Conservation (phyloP, 2,113 vertebrate species). For the Cinclus mexicanus region DNA sequence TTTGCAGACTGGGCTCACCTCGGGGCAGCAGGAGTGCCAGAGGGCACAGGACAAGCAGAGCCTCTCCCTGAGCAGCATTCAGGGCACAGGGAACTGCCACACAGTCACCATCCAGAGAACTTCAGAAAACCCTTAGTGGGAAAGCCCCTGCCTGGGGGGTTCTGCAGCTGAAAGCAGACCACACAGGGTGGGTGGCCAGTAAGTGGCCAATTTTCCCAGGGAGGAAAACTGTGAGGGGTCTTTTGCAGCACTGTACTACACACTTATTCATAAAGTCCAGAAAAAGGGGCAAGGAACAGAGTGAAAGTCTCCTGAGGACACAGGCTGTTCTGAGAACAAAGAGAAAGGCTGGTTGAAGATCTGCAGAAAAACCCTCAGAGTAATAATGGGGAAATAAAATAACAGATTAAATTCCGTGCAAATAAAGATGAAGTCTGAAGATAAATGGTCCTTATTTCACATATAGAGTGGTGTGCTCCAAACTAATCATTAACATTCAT, state of each 20-base stretch:
- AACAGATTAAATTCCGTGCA: neutral
- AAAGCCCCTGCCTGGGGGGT: neutral
- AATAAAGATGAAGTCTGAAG: neutral
- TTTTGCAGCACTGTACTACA: neutral
- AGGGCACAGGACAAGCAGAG: neutral
- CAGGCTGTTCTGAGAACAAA: neutral
- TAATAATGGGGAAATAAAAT: neutral
- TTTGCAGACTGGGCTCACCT: neutral
- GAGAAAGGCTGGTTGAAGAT: neutral
- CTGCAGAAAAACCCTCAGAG: neutral
- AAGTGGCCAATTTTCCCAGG: neutral
- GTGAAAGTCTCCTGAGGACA: neutral
- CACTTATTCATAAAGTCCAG: neutral
- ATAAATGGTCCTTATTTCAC: neutral
- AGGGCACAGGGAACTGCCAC: rapidly evolving
- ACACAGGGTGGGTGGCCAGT: neutral
- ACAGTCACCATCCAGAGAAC: rapidly evolving
- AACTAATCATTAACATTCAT: neutral
- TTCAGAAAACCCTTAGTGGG: rapidly evolving
- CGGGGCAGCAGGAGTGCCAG: neutral
- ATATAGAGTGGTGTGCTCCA: neutral
- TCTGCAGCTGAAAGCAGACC: neutral
- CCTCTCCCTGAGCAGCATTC: rapidly evolving
- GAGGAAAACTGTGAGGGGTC: neutral
- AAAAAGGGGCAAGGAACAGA: neutral